phyloP scores from a whole-genome alignment of 2,888 invertebrate genomes.

The Tenodera sinensis region DNA sequence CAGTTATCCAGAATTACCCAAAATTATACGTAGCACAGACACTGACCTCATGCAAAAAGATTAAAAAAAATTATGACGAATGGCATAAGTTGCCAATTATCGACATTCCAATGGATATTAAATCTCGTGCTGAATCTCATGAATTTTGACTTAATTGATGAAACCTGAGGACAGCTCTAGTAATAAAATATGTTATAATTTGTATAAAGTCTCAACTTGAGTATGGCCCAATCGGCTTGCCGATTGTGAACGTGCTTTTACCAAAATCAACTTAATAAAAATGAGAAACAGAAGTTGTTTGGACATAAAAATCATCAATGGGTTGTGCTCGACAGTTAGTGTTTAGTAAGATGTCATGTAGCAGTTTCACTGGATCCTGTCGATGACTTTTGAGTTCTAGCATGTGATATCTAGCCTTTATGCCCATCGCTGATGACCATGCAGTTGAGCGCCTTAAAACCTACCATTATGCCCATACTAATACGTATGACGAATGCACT shows the following conservation, averaged over 20 bases:
- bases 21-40: not conserved
- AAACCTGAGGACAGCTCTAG: not conserved
- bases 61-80: not conserved
- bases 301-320: not conserved
- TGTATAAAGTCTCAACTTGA: slow-evolving; percentile 30
- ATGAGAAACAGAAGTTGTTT: slow-evolving; percentile 29
- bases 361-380: not conserved
- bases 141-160: not conserved
- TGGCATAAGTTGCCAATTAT: not conserved
- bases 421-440: no score
- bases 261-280: slow-evolving; percentile 33
- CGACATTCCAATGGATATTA: not conserved
- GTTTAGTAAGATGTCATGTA: not conserved
- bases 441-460: no score
- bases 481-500: no score
- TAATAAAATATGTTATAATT: slow-evolving; percentile 1
- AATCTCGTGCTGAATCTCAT: not conserved
- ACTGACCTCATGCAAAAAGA: not conserved
- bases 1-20: not conserved
- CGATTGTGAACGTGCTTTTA: slow-evolving; percentile 34
- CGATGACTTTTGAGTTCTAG: no score
- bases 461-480: no score
- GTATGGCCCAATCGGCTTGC: slow-evolving; percentile 34
- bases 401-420: no score
- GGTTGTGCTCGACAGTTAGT: not conserved